These are phyloP conservation scores for Andrena bicolor DNA, from an alignment of 2,888 invertebrate genomes.

Conservation along the genomic window DNA sequence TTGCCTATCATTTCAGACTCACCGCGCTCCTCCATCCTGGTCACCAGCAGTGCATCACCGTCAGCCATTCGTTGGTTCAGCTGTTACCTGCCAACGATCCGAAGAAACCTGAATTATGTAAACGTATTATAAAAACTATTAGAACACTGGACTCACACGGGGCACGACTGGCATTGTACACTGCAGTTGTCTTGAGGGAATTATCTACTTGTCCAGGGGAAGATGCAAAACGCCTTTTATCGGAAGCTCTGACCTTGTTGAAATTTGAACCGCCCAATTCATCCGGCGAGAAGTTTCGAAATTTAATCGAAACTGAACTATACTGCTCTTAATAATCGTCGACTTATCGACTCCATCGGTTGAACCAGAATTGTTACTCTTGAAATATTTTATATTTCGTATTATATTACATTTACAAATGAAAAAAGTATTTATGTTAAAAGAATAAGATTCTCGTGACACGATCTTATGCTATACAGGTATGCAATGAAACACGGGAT, in stretches of 20 bases:
- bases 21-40: constrained; percentile 90
- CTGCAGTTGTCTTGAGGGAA: constrained; percentile 92
- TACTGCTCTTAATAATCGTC: background rate
- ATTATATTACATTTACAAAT: constrained; percentile 50
- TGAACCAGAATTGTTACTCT: background rate
- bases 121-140: constrained; percentile 88
- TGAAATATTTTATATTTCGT: constrained; percentile 20
- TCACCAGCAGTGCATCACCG: constrained; percentile 93
- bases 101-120: constrained; percentile 89
- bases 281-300: constrained; percentile 81
- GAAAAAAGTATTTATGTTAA: constrained; percentile 1
- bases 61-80: constrained; percentile 93
- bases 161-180: constrained; percentile 90
- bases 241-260: constrained; percentile 80
- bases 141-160: constrained; percentile 90
- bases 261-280: constrained; percentile 81
- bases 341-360: background rate
- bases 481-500: constrained; percentile 13
- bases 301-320: constrained; percentile 69
- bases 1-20: constrained; percentile 68
- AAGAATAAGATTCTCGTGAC: constrained; percentile 9
- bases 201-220: constrained; percentile 83
- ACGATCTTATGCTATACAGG: constrained; percentile 26
- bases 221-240: constrained; percentile 74
- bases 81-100: constrained; percentile 88